These are phyloP conservation scores for Eueides isabella DNA, from an alignment of 1,140 invertebrate species.

Conservation along the genomic window DNA sequence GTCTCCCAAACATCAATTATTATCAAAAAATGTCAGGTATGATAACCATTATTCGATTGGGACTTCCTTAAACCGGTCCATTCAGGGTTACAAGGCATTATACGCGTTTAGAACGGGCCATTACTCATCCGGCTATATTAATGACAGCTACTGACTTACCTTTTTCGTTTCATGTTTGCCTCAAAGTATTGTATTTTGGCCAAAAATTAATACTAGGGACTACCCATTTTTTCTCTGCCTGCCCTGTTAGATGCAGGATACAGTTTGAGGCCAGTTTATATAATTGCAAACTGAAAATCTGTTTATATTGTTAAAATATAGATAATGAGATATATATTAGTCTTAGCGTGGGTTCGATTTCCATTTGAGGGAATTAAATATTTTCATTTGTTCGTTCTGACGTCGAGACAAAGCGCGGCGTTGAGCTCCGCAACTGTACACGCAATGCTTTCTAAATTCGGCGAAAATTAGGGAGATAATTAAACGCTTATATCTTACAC, in stretches of 20 bases:
- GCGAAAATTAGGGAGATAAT: neutral
- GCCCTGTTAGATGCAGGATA: no score
- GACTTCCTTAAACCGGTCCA: conserved; percentile 49
- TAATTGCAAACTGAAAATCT: neutral
- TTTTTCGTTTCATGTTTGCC: conserved; percentile 41
- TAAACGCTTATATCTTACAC: conserved; percentile 36
- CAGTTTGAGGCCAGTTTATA: no score
- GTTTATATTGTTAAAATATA: neutral
- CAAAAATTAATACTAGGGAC: neutral
- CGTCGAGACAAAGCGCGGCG: no score
- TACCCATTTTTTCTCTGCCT: no score
- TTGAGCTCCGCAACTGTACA: no score
- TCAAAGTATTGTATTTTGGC: neutral
- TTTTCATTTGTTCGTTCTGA: no score
- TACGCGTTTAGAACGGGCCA: conserved; percentile 60
- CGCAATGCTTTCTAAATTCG: no score
- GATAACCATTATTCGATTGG: conserved; percentile 20
- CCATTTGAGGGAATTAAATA: no score
- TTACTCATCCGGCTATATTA: conserved; percentile 66
- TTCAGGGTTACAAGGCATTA: conserved; percentile 67
- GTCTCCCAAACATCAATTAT: neutral
- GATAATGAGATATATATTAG: no score
- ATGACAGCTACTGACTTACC: conserved; percentile 71
- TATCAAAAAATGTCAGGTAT: conserved; percentile 15
- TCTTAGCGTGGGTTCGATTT: no score